These are phyloP conservation scores for Chloropsis hardwickii DNA, from an alignment of 2,113 vertebrate species.

Conservation along the genomic window DNA sequence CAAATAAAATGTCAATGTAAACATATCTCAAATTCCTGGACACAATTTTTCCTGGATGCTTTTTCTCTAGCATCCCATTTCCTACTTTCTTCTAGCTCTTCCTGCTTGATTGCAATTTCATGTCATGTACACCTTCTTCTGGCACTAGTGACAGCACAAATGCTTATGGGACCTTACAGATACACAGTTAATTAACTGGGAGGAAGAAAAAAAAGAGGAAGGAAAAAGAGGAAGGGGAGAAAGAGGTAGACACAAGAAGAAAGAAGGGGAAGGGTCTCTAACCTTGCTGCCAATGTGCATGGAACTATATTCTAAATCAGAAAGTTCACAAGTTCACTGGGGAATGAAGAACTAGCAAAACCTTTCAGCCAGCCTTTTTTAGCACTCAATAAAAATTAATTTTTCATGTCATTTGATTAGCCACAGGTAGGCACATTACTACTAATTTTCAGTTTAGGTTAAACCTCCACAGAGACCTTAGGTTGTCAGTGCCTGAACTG, in stretches of 20 bases:
- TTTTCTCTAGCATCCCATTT: neutral
- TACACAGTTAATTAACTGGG: neutral
- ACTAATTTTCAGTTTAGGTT: slow-evolving; percentile 31
- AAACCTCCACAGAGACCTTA: slow-evolving; percentile 18
- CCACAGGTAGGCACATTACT: slow-evolving; percentile 16
- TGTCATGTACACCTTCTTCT: neutral
- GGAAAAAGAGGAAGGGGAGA: rapidly evolving
- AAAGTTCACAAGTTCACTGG: neutral
- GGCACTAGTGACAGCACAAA: neutral
- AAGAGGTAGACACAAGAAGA: neutral
- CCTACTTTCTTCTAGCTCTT: neutral
- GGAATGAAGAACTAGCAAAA: slow-evolving; percentile 24
- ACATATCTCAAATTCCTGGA: neutral
- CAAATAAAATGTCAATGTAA: neutral
- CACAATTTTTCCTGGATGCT: neutral
- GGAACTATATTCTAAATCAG: neutral
- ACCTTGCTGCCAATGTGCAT: neutral
- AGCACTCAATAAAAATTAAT: slow-evolving; percentile 45
- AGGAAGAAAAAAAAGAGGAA: neutral
- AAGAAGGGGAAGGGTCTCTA: neutral
- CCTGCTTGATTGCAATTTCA: neutral
- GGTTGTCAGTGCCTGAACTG: slow-evolving; percentile 1
- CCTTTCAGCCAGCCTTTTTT: slow-evolving; percentile 12
- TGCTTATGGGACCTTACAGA: neutral
- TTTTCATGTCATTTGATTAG: slow-evolving; percentile 39